Conservation (phyloP, 1,140 invertebrate species). For the Vanessa atalanta region DNA sequence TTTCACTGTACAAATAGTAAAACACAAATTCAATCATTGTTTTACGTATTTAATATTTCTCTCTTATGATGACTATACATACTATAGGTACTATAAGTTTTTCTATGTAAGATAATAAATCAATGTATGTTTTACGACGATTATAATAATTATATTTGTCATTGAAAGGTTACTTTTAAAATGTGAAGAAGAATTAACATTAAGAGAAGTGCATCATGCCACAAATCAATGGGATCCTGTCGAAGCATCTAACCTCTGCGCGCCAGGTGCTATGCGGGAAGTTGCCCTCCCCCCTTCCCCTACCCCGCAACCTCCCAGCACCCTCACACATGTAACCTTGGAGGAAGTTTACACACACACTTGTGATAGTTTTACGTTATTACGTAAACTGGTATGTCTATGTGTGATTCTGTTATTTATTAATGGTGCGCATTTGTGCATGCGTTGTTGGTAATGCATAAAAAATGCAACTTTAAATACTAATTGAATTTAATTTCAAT, state of each 20-base stretch:
- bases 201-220: slow-evolving; percentile 48
- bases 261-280: slow-evolving; percentile 77
- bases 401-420: slow-evolving; percentile 70
- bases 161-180: neutral
- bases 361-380: slow-evolving; percentile 48
- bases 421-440: slow-evolving; percentile 68
- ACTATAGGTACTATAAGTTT: neutral
- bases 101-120: neutral
- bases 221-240: slow-evolving; percentile 75
- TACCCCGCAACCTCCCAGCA: slow-evolving; percentile 41
- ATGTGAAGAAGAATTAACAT: slow-evolving; percentile 11
- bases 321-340: slow-evolving; percentile 44
- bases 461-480: slow-evolving; percentile 67
- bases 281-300: slow-evolving; percentile 47
- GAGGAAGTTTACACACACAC: slow-evolving; percentile 58
- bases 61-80: neutral
- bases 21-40: neutral
- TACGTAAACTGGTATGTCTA: slow-evolving; percentile 31
- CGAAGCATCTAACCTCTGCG: slow-evolving; percentile 66
- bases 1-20: neutral
- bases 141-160: neutral
- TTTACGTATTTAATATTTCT: neutral
- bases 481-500: slow-evolving; percentile 49
- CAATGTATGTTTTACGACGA: neutral
- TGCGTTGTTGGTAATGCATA: slow-evolving; percentile 56